Base-by-base conservation (phyloP, 2,888 invertebrate genomes). In the Scaptodrosophila latifasciaeformis region DNA sequence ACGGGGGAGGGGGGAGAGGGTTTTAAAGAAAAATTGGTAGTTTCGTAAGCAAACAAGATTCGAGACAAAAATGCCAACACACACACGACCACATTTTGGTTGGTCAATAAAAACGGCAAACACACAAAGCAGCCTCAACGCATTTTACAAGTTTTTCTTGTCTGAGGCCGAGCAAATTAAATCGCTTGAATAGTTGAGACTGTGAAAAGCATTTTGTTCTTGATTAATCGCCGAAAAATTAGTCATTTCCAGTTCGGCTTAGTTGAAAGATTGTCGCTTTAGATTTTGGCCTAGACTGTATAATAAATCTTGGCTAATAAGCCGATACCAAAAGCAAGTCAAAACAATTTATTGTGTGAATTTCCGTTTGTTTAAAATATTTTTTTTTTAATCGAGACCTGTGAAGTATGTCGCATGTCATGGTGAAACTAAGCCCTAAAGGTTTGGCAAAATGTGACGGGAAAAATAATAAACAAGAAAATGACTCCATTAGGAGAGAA, bases 221-320 rank as follows among this genome's bases (percentile, higher is more conserved):
- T 40, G 21, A 19, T 40, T 21, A 40, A 40, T 12, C 15, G 34
- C 34, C 34, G 34, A 34, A 12, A 34, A 34, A 13, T 34, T 34
- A 34, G 34, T 34, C 15, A 49, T 47, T 56, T 58, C 58, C 55
- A 60, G 59, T 59, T 56, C 35, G 37, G 29, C n/a, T 29, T 55
- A 37, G 31, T 56, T n/a, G n/a, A 65, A 49, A 67, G 78, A 71
- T 78, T 70, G 74, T 67, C 71, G 76, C 60, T 71, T 59, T 61
- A 65, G 74, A 75, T 78, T 70, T 66, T 55, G 42, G 63, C 63
- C 70, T 77, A 59, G 64, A 66, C 63, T 63, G 63, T 44, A n/a
- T 62, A 60, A 74, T 77, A 74, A 76, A 77, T 74, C 60, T 51
- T 52, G 29, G 59, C 30, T 60, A 68, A 70, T 74, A 70, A 70